Evolutionary conservation across 1,140 invertebrate genomes (phyloP), one percentile per base, ranked within the genome.

Genomic region (Octopus sinensis): DNA sequence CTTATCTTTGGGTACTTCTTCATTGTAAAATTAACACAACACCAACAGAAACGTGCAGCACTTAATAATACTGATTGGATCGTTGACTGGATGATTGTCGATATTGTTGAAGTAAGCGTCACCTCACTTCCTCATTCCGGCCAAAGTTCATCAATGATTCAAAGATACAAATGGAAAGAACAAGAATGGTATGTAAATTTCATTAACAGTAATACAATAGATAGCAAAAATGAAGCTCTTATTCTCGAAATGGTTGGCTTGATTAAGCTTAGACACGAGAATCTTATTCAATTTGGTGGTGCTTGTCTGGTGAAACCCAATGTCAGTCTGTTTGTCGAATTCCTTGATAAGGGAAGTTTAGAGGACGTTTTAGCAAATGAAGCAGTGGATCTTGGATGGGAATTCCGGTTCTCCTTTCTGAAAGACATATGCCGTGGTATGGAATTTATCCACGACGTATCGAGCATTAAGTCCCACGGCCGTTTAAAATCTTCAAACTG

Each of bases 401-500:
- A 85, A 53, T 85, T 84, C 75, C 79, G 87, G 82, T 88, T 88
- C 82, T 89, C 87, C 6, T 86, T 89, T 81, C 83, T 85, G 51
- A 83, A 82, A 4, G 88, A 89, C 79, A 86, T 89, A 54, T 80
- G 85, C 4, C 79, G 84, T 77, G 96, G 96, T 90, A 97, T 99
- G 96, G 92, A 95, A 85, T 98, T 96, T 92, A 94, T 99, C 90
- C 97, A 98, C 90, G 56, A 6, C 6, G 95, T 97, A 81, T 93
- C 94, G 84, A 94, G 95, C 90, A 91, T 92, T 85, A 92, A 98
- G 89, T 93, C 93, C 90, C 97, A 98, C 91, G 97, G 97, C 86
- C 97, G 97, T 93, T 93, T 99, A 84, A 98, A 98, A 91, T 97
- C 96, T 83, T 97, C 96, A 84, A 98, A 98, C 92, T 93, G 92